phyloP scores from a whole-genome alignment of 2,888 invertebrate genomes.

The Campoplex nolae region DNA sequence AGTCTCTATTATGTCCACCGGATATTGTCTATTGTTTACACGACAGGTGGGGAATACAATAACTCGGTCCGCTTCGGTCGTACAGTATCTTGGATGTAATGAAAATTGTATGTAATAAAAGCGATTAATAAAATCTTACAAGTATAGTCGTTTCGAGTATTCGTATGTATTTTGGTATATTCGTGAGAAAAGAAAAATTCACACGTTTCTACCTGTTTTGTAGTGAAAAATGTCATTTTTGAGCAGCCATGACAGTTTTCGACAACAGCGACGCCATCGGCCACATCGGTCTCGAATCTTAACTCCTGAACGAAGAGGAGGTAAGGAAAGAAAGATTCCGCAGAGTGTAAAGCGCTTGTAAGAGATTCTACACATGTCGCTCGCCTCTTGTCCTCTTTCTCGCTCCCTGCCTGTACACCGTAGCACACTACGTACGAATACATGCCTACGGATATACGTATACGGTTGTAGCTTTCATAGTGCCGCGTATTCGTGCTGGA shows the following conservation, averaged over 20 bases:
- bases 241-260: background rate
- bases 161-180: background rate
- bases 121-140: background rate
- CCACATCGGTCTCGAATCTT: background rate
- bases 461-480: background rate
- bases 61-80: background rate
- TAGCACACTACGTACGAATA: background rate
- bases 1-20: background rate
- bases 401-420: background rate
- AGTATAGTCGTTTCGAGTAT: background rate
- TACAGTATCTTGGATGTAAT: background rate
- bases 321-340: slow-evolving; percentile 20
- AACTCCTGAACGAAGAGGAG: background rate
- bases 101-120: background rate
- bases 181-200: background rate
- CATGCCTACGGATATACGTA: background rate
- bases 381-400: slow-evolving; percentile 34
- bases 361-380: slow-evolving; percentile 35
- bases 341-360: slow-evolving; percentile 18
- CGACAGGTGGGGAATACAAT: background rate
- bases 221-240: slow-evolving; percentile 2
- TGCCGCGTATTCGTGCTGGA: background rate
- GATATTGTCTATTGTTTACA: background rate
- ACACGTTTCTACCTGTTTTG: background rate
- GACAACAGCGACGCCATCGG: slow-evolving; percentile 3